A percentile compares a stretch with the other conserved stretches of the same genome.
Conservation (phyloP, 2,797 vertebrate genomes). For the Hemitrygon akajei region DNA sequence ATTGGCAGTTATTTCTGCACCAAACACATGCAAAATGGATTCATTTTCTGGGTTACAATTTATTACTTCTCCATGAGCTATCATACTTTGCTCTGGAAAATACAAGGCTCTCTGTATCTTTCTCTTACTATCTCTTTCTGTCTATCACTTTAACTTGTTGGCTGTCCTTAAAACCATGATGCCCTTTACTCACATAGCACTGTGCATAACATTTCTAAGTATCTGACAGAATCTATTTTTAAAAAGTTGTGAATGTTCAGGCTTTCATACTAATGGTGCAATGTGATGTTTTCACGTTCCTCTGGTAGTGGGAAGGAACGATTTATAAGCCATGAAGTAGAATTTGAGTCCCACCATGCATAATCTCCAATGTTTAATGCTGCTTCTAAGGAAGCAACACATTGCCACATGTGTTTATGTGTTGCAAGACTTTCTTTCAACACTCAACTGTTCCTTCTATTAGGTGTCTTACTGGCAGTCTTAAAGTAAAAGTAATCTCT, state of each 20-base stretch:
- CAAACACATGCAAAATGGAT: no score
- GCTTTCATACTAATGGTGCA: not conserved
- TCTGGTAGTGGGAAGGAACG: not conserved
- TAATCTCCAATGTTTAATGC: not conserved
- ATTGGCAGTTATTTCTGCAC: no score
- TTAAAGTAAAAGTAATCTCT: not conserved
- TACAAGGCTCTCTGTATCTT: not conserved
- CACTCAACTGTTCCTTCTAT: not conserved
- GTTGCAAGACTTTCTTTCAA: constrained; percentile 11
- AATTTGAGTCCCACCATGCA: not conserved
- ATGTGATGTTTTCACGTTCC: not conserved
- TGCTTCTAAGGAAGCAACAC: not conserved
- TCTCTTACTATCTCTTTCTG: not conserved
- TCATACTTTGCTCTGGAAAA: not conserved
- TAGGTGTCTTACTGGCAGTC: not conserved
- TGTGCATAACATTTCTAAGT: not conserved
- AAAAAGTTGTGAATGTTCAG: not conserved
- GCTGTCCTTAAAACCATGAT: not conserved
- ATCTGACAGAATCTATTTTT: not conserved
- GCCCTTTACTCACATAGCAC: not conserved
- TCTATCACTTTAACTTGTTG: no score
- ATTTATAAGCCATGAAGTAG: not conserved
- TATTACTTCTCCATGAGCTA: not conserved
- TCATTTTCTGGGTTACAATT: not conserved
- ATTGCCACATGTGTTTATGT: not conserved